These are phyloP conservation scores for Struthio camelus DNA, from an alignment of 2,113 vertebrate genomes.

Conservation along the genomic window DNA sequence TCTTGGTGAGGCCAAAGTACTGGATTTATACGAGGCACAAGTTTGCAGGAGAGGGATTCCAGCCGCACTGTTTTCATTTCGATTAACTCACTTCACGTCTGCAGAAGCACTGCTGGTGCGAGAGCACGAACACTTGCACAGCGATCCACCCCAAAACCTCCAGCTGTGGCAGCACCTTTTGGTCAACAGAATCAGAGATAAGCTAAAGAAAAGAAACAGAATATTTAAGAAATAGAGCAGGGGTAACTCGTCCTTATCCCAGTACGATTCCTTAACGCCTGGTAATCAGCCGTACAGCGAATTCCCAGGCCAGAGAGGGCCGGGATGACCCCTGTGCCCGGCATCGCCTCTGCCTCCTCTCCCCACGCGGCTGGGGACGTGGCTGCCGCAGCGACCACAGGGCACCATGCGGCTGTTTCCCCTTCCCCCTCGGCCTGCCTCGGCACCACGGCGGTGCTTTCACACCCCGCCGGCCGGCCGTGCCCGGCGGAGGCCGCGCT, in stretches of 20 bases:
- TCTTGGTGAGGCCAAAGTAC: neutral
- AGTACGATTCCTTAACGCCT: too few species aligned
- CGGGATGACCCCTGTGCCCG: too few species aligned
- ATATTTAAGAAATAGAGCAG: neutral
- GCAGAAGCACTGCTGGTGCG: neutral
- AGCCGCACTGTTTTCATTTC: neutral
- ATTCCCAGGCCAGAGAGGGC: neutral
- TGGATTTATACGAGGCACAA: accelerated
- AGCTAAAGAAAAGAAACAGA: accelerated
- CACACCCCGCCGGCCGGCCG: too few species aligned
- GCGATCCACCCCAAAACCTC: accelerated
- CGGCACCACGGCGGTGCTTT: too few species aligned
- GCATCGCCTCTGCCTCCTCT: too few species aligned
- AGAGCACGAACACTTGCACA: accelerated
- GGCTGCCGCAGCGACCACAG: too few species aligned
- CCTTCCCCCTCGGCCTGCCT: too few species aligned
- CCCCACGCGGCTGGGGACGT: too few species aligned
- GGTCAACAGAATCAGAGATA: neutral
- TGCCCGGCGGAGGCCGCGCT: too few species aligned
- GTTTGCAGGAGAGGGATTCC: neutral
- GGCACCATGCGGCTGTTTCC: too few species aligned
- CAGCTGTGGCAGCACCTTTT: accelerated
- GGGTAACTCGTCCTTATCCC: neutral
- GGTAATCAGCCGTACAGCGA: accelerated
- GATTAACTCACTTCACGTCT: neutral